Evolutionary conservation across 2,888 invertebrate species (phyloP), one percentile per base, ranked within the genome.

Genomic region (Xanthorhoe spadicearia): DNA sequence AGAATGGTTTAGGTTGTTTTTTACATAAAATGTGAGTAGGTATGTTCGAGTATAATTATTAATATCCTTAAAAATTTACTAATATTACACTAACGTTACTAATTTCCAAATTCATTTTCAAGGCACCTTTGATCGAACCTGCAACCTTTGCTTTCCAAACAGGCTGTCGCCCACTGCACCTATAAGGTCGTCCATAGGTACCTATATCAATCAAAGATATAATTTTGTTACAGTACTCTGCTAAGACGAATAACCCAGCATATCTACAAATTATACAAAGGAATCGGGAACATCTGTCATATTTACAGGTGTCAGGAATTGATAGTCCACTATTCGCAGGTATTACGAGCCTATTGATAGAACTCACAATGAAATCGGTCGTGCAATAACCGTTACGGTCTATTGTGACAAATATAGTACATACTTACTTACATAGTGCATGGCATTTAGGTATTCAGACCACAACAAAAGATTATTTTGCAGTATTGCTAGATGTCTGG

Each of bases 331-430:
- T 64, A 66, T 63, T 68, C 67, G 77, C 78, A 69, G 74, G 75
- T 75, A 77, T 78, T 75, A 77, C 76, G 70, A 66, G 70, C 64
- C 79, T 77, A 85, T 84, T 84, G 80, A 83, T 76, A 74, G 74
- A 74, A 61, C 70, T 71, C 73, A 85, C 85, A 85, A 86, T 86
- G 80, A 81, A 80, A 81, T 77, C 78, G 80, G 76, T 76, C 78
- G 74, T 74, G 77, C 82, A 86, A 88, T 88, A 85, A 84, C 80
- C 77, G 70, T 73, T 82, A 84, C 82, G 83, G 81, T 74, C 71
- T 71, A 85, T 89, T 88, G 88, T 88, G 78, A 77, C 74, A 76
- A 78, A 65, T 51, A 15, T 57, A 64, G 48, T 58, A n/a, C n/a
- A n/a, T 53, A 18, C 28, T 55, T 10, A 38, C 13, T 10, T 57